Conservation (phyloP, 2,113 vertebrate genomes). For the Ploceus nigricollis region DNA sequence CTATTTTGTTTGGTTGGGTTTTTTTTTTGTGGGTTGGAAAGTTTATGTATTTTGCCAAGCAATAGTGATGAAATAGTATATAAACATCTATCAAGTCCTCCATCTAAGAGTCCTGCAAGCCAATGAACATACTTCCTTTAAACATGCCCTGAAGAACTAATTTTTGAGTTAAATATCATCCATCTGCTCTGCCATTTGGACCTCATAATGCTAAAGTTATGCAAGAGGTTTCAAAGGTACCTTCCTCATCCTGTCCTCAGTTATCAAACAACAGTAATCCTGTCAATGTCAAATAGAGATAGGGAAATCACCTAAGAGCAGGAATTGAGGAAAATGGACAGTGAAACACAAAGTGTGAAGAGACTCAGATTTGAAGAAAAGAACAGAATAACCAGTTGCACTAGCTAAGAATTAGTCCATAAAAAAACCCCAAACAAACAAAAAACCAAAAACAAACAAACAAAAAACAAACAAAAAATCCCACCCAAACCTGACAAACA, state of each 20-base stretch:
- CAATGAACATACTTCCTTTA: neutral
- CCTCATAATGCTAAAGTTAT: neutral
- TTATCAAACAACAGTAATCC: neutral
- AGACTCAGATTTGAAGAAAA: neutral
- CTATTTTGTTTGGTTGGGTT: neutral
- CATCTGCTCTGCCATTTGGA: neutral
- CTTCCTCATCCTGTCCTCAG: neutral
- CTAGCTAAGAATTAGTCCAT: neutral
- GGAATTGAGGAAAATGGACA: neutral
- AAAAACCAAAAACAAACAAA: neutral
- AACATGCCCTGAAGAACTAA: neutral
- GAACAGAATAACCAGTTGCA: neutral
- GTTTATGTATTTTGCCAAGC: neutral
- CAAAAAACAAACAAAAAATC: neutral
- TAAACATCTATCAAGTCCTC: neutral
- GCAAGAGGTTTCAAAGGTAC: neutral
- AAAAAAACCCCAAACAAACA: neutral
- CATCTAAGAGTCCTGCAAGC: neutral
- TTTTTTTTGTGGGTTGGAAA: neutral
- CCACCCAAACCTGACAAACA: neutral
- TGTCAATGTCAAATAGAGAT: neutral
- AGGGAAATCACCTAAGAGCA: neutral
- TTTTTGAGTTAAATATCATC: neutral
- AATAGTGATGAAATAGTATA: neutral
- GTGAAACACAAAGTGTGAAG: neutral